Percentiles rank a stretch among this genome's conserved stretches.
These are phyloP conservation scores for Brachionus rotundiformis DNA, from an alignment of 1,140 invertebrate genomes.

Conservation along the genomic window DNA sequence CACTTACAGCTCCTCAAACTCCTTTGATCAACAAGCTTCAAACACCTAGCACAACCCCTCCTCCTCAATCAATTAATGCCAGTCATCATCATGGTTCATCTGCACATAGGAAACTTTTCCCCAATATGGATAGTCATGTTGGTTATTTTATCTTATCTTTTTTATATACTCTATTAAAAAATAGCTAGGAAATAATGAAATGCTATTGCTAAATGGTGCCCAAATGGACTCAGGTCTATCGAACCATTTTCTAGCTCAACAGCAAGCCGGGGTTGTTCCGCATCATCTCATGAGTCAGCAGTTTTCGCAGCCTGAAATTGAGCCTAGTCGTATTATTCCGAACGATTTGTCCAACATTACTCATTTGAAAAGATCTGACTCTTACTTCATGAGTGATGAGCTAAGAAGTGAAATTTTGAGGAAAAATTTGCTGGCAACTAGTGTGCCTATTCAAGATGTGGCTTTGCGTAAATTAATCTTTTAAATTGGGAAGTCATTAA, in stretches of 20 bases:
- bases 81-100: slow-evolving; percentile 30
- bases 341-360: slow-evolving; percentile 39
- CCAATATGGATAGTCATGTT: slow-evolving; percentile 14
- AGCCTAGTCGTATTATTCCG: slow-evolving; percentile 30
- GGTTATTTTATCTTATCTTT: neutral
- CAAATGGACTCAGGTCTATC: neutral
- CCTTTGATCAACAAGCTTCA: neutral
- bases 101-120: slow-evolving; percentile 27
- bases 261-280: neutral
- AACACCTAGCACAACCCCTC: slow-evolving; percentile 39
- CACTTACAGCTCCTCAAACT: neutral
- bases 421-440: slow-evolving; percentile 26
- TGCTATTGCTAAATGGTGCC: neutral
- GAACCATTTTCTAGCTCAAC: neutral
- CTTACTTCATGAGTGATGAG: slow-evolving; percentile 52
- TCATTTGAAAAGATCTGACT: slow-evolving; percentile 47
- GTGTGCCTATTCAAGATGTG: neutral
- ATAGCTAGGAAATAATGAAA: slow-evolving; percentile 24
- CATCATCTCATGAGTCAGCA: slow-evolving; percentile 21
- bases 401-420: slow-evolving; percentile 46
- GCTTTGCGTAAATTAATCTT: neutral
- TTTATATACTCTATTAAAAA: neutral
- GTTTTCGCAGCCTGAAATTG: slow-evolving; percentile 1
- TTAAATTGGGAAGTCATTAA: neutral
- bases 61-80: neutral